Percentiles rank a stretch among this genome's conserved stretches.
Conservation (phyloP, 2,888 invertebrate genomes). For the Drosophila sordidapex region DNA sequence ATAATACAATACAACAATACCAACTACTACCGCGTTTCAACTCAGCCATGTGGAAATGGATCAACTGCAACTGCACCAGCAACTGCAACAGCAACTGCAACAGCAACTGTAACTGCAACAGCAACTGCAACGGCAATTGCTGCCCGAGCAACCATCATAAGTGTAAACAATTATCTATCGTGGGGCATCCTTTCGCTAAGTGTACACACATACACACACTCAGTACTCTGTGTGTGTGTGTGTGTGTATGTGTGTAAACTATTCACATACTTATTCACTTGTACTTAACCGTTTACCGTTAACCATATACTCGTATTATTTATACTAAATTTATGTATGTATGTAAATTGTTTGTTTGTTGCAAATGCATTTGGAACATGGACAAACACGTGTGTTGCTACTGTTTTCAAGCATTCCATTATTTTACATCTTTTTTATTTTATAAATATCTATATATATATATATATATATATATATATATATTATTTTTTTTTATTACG, state of each 20-base stretch:
- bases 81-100: neutral
- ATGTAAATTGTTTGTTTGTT: slow-evolving; percentile 40
- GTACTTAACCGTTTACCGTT: slow-evolving; percentile 35
- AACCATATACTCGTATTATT: slow-evolving; percentile 52
- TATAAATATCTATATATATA: neutral
- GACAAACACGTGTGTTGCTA: slow-evolving; percentile 2
- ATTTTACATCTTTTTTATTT: neutral
- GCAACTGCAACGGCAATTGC: neutral
- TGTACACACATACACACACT: slow-evolving; percentile 21
- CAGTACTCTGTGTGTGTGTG: neutral
- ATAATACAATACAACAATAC: slow-evolving; percentile 13
- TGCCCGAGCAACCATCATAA: slow-evolving; percentile 3
- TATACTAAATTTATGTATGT: slow-evolving; percentile 33
- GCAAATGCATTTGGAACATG: slow-evolving; percentile 33
- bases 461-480: neutral
- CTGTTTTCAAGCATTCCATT: slow-evolving; percentile 21
- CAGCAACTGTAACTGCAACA: neutral
- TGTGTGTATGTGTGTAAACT: slow-evolving; percentile 9
- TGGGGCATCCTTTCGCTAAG: slow-evolving; percentile 29
- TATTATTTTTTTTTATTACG: slow-evolving; percentile 13
- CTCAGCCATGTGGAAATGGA: slow-evolving; percentile 31
- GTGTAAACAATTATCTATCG: neutral
- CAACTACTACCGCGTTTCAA: slow-evolving; percentile 22
- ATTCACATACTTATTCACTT: slow-evolving; percentile 32
- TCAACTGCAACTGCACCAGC: neutral